Base-by-base conservation (phyloP, 1,140 invertebrate species). In the Chlorops oryzae region DNA sequence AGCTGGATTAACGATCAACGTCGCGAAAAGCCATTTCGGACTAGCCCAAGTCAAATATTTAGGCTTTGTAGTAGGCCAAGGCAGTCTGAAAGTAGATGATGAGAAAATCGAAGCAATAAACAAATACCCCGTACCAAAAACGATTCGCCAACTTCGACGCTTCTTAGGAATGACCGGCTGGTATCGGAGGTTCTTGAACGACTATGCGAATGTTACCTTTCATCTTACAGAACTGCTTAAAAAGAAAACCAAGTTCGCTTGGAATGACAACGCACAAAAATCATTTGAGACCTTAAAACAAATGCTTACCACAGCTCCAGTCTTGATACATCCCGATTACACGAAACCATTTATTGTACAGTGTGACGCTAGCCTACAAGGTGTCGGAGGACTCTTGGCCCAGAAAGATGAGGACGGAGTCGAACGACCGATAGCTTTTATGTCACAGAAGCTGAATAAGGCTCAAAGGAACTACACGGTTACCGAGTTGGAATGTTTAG, bases 81-180 rank as follows among this genome's bases (percentile, higher is more conserved):
- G 45, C 6, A 18, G 9, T 3, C 12, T 44, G 5, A 10, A 40
- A n/a, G 12, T 41, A n/a, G 42, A 54, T 38, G 37, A 49, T 2
- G 41, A 54, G 3, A 57, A 57, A 18, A 22, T 55, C 9, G 5
- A 3, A 5, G 15, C 18, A 5, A 37, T 70, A 18, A 34, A 28
- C 7, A 59, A 58, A 32, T 48, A 59, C 5, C 61, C 59, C 18
- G 3, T 54, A 10, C 58, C 61, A 7, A 59, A 47, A 45, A 66
- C 55, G 0, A 41, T 52, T 1, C 67, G 62, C 15, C 58, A 70
- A 40, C 50, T 70, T 2, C 42, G 62, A 28, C 45, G 68, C 40
- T 77, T 79, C 50, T 54, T 76, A n/a, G n/a, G n/a, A n/a, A n/a
- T n/a, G n/a, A n/a, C n/a, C n/a, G n/a, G n/a, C n/a, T n/a, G n/a